Conservation (phyloP, 2,888 invertebrate genomes). For the Ophion ellenae region DNA sequence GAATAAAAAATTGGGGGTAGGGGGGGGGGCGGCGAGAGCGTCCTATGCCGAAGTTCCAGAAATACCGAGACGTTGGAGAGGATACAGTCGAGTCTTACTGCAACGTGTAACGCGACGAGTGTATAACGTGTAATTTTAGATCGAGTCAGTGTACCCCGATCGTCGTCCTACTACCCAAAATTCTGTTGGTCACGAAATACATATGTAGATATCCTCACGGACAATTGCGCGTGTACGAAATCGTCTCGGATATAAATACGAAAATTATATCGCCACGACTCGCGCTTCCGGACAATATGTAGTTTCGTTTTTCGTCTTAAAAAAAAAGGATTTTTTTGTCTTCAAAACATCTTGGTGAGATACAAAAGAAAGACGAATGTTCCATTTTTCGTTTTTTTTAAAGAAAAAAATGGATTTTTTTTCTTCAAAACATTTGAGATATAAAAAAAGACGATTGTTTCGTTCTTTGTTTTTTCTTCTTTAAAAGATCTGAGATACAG, state of each 20-base stretch:
- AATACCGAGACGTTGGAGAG: constrained; percentile 58
- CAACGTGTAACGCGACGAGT: constrained; percentile 45
- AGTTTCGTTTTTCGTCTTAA: background rate
- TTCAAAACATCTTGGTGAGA: background rate
- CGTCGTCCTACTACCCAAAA: constrained; percentile 53
- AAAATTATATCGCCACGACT: constrained; percentile 24
- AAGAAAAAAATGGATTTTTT: background rate
- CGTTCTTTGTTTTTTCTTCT: too few species aligned
- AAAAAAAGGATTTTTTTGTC: background rate
- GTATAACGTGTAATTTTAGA: constrained; percentile 69
- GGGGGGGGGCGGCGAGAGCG: constrained; percentile 22
- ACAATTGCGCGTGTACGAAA: constrained; percentile 19
- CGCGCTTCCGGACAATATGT: background rate
- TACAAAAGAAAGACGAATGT: background rate
- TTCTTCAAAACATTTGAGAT: background rate
- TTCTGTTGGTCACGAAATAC: constrained; percentile 50
- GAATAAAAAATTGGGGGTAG: constrained; percentile 2
- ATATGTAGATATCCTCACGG: constrained; percentile 23
- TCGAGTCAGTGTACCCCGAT: constrained; percentile 61
- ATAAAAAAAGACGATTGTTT: background rate
- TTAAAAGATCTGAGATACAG: background rate
- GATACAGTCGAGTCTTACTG: constrained; percentile 57
- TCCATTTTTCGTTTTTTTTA: too few species aligned
- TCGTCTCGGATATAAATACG: constrained; percentile 47
- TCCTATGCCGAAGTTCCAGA: constrained; percentile 59